Conservation (phyloP, 2,797 vertebrate genomes). For the Tauraco hartlaubi region DNA sequence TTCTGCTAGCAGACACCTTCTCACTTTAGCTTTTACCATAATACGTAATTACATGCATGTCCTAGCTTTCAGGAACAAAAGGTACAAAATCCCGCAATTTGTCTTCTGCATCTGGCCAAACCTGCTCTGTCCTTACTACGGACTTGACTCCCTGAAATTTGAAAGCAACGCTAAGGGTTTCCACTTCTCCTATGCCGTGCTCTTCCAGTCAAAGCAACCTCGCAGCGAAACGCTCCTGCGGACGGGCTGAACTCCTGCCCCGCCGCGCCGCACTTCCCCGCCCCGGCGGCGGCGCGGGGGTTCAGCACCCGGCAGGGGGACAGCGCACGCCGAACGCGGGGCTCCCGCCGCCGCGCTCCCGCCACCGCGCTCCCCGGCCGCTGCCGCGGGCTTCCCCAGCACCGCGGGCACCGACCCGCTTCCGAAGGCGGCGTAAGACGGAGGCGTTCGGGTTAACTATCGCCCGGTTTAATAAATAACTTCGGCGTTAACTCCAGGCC, state of each 20-base stretch:
- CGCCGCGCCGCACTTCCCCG: background rate
- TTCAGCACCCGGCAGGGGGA: conserved; percentile 81
- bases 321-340: conserved; percentile 53
- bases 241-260: background rate
- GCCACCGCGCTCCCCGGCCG: background rate
- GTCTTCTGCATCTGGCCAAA: conserved; percentile 44
- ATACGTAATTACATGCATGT: rapidly evolving
- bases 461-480: background rate
- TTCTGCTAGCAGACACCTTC: background rate
- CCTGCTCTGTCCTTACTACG: conserved; percentile 16
- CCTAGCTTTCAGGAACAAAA: background rate
- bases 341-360: background rate
- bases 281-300: background rate
- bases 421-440: background rate
- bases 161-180: conserved; percentile 58
- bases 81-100: background rate
- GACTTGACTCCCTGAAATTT: conserved; percentile 55
- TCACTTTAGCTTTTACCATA: background rate
- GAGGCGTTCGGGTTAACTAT: background rate
- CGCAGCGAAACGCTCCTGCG: background rate
- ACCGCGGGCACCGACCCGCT: background rate
- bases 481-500: background rate
- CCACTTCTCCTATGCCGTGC: background rate
- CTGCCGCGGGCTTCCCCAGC: too few relatives aligned
- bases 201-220: background rate